These are phyloP conservation scores for Loripinus fragilis DNA, from an alignment of 2,888 invertebrate species.

Conservation along the genomic window DNA sequence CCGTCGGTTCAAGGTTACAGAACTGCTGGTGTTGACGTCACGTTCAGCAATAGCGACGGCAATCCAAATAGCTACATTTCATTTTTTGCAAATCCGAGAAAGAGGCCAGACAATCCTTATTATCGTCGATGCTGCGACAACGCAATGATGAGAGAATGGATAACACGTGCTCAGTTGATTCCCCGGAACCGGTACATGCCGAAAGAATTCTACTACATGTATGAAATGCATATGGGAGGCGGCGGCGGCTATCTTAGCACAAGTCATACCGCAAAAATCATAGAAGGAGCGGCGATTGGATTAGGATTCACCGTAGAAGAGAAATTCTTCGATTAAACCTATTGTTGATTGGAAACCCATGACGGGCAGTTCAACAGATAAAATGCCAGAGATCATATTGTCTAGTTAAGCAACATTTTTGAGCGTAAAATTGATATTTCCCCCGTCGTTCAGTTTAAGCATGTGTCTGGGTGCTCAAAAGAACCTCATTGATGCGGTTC, in stretches of 20 bases:
- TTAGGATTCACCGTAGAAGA: too few species aligned
- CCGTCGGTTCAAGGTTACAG: constrained; percentile 12
- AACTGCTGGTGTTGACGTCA: not conserved
- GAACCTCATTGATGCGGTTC: too few species aligned
- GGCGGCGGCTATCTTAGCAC: constrained; percentile 13
- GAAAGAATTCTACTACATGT: constrained; percentile 2
- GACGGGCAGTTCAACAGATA: too few species aligned
- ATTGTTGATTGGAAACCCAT: too few species aligned
- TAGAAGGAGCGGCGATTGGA: constrained; percentile 11
- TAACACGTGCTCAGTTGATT: not conserved
- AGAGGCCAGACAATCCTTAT: not conserved
- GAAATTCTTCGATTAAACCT: too few species aligned
- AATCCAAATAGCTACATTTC: constrained; percentile 22
- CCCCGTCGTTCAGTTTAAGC: too few species aligned
- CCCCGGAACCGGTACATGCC: not conserved
- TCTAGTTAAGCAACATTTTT: too few species aligned
- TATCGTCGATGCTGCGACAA: constrained; percentile 10
- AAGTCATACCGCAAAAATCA: not conserved
- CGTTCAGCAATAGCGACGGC: constrained; percentile 10
- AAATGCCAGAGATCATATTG: too few species aligned
- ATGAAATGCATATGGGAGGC: constrained; percentile 28
- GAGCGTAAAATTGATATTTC: too few species aligned
- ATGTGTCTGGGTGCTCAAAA: too few species aligned
- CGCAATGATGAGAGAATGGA: constrained; percentile 1
- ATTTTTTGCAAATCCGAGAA: not conserved